Evolutionary conservation across 2,797 vertebrate genomes (phyloP), one percentile per base, ranked within the genome.

Genomic region (Steatocranus sp.): DNA sequence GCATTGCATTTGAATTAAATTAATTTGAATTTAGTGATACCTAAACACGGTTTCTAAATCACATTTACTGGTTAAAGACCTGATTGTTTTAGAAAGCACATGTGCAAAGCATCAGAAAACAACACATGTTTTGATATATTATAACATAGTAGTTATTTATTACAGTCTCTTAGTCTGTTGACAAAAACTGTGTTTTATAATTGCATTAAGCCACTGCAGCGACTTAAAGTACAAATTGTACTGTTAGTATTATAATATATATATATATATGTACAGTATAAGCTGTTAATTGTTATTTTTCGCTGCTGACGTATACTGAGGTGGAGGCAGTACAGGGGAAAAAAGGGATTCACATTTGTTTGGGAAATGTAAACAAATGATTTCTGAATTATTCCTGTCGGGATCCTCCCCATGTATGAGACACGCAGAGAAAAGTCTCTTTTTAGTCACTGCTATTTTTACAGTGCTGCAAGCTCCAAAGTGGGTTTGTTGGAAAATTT

Each of bases 401-500:
- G 36, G 36, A 25, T 68, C 14, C 38, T 68, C 36, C 63, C 63
- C 25, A 4, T 5, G 10, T n/a, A 48, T 4, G 17, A 89, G 25
- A 63, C 18, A 4, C 18, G 3, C 25, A 53, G 17, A 73, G 58
- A 85, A 80, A 70, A 34, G 15, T 53, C 78, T 76, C 56, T 87
- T 81, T 49, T 73, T 73, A 73, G 8, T 73, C 68, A 12, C 23
- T 49, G 66, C 66, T 70, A 11, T 46, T 46, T 43, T 70, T 25
- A 51, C 73, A 78, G 27, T 23, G 70, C 83, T 85, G 61, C 81
- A 46, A 48, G 78, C 81, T 83, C 46, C 83, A 84, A 34, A 86
- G 36, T 75, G 74, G 38, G 75, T 56, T 3, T 75, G 78, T 61
- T 85, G 80, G 43, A 87, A 89, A 89, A 88, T 83, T 86, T 3